A percentile compares a stretch with the other conserved stretches of the same genome.
Conservation (phyloP, 2,113 vertebrate genomes). For the Gymnarchus niloticus region DNA sequence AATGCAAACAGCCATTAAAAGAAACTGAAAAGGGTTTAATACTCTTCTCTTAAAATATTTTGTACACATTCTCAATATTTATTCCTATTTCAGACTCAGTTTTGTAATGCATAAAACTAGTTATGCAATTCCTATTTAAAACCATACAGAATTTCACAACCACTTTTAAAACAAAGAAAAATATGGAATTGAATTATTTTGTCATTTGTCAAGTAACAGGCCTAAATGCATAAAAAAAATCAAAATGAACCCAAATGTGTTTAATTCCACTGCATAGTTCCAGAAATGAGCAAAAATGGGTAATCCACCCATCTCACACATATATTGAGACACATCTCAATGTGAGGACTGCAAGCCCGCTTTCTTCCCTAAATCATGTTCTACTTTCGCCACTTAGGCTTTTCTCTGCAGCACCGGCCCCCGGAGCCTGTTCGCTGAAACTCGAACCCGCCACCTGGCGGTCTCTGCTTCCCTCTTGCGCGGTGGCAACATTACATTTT, state of each 20-base stretch:
- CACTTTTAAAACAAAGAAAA: background rate
- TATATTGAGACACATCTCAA: background rate
- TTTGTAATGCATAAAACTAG: conserved; percentile 1
- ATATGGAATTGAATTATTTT: background rate
- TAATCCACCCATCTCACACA: background rate
- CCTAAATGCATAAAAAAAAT: background rate
- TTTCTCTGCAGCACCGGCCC: background rate
- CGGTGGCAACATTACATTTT: background rate
- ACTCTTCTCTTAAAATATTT: background rate
- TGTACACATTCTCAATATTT: background rate
- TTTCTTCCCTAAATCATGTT: too few relatives aligned
- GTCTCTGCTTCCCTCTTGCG: background rate
- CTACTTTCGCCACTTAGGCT: background rate
- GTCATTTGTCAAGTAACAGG: background rate
- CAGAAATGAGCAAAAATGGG: background rate
- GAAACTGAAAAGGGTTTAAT: background rate
- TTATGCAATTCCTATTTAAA: background rate
- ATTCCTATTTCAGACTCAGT: background rate
- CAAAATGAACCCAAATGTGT: background rate
- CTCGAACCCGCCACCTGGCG: background rate
- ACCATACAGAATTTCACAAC: background rate
- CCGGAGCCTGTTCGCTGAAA: background rate
- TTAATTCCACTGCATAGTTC: background rate
- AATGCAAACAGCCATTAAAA: background rate
- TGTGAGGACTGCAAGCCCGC: background rate